phyloP scores from a whole-genome alignment of 1,140 invertebrate species.

The Pseudobourletiella spinata region DNA sequence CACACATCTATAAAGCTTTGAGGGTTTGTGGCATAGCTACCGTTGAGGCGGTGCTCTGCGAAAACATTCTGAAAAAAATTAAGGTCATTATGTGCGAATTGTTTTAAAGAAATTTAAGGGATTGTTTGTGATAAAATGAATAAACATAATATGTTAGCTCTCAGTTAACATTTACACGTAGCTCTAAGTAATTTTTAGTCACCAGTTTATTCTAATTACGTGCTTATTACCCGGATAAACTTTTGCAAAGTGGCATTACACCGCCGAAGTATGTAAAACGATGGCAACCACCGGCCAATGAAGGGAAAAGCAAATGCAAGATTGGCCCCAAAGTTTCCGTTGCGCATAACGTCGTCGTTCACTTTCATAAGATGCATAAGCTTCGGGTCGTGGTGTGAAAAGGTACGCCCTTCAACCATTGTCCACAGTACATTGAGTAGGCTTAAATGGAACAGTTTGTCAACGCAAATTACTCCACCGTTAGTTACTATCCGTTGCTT shows the following conservation, averaged over 20 bases:
- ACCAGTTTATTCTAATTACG: background rate
- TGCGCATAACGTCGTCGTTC: constrained; percentile 2
- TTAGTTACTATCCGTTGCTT: background rate
- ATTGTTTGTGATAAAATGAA: too few species aligned
- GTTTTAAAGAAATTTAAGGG: too few species aligned
- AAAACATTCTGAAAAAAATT: background rate
- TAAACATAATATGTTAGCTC: background rate
- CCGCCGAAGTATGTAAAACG: background rate
- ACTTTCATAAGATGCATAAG: background rate
- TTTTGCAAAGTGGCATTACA: background rate
- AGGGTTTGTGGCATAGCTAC: background rate
- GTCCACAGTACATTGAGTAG: constrained; percentile 11
- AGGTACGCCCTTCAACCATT: background rate
- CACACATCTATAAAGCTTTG: constrained; percentile 12
- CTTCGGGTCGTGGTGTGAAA: constrained; percentile 5
- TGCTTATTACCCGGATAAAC: background rate
- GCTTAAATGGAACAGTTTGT: background rate
- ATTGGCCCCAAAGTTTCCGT: background rate
- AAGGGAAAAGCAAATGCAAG: background rate
- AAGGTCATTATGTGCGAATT: background rate
- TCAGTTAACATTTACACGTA: background rate
- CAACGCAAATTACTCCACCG: background rate
- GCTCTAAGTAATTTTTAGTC: background rate
- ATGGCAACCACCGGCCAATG: background rate
- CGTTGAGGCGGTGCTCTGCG: background rate